Evolutionary conservation across 37 sponge, comb jelly and placozoan genomes (phyloP).

Genomic region (Geodia barretti): DNA sequence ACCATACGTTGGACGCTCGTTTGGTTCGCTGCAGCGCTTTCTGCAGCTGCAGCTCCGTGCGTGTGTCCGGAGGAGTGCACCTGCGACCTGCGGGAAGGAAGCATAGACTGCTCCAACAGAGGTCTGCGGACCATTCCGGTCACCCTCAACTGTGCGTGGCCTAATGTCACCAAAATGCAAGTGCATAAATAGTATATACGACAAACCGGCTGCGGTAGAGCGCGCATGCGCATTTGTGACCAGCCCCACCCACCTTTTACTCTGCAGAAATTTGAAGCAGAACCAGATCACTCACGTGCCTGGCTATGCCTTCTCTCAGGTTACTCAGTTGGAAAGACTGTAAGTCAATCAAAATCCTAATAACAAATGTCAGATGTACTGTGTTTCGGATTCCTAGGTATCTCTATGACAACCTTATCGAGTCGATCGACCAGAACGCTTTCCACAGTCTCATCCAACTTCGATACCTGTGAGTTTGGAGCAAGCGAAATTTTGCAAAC

Average conservation of each 20-base stretch:
- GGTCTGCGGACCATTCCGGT: slow-evolving; percentile 16
- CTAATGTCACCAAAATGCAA: slow-evolving; percentile 33
- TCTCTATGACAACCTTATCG: slow-evolving; percentile 37
- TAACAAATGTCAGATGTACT: neutral
- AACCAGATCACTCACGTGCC: slow-evolving; percentile 19
- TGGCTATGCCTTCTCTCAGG: slow-evolving; percentile 22
- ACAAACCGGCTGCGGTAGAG: neutral
- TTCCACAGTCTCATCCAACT: slow-evolving; percentile 41
- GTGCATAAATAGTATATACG: too few relatives aligned
- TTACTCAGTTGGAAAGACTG: slow-evolving; percentile 33
- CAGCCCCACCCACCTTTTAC: slow-evolving; percentile 28
- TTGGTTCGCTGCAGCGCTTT: neutral
- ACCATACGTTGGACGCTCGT: too few relatives aligned
- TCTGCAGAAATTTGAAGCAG: slow-evolving; percentile 60
- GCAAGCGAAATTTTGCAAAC: neutral
- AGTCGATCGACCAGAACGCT: slow-evolving; percentile 31
- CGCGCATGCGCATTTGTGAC: neutral
- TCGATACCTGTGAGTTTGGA: slow-evolving; percentile 37
- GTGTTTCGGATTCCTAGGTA: slow-evolving; percentile 18
- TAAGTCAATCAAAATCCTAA: slow-evolving; percentile 12
- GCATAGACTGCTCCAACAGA: slow-evolving; percentile 37
- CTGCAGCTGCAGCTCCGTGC: slow-evolving; percentile 3
- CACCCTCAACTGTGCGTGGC: slow-evolving; percentile 47
- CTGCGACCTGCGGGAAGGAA: slow-evolving; percentile 5
- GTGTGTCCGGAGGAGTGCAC: slow-evolving; percentile 33